Base-by-base conservation (phyloP, 2,113 vertebrate species). In the Campylomormyrus tamandua region DNA sequence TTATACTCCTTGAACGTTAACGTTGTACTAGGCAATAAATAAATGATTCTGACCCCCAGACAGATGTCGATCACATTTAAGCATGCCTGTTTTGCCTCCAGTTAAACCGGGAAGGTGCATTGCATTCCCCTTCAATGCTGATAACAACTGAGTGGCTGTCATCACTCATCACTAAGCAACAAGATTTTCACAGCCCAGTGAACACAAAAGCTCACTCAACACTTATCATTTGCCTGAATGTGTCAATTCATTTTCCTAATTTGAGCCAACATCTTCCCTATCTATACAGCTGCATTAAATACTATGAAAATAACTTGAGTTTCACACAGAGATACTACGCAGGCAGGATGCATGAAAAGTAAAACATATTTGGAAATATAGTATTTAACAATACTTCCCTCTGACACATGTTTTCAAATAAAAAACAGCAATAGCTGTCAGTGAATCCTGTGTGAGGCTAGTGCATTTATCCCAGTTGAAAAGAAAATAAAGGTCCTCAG, bases 91-190 rank as follows among this genome's bases (percentile, higher is more conserved):
- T 87, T 35, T 35, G 27, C 9, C 31, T 87, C 15, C 48, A 53
- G 46, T 53, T 87, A 53, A 53, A 52, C 27, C 85, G 7, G 85
- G 56, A 31, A 11, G 48, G 49, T 53, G 50, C 48, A 49, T 21
- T 27, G 13, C 48, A 49, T 21, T 27, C 77, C 19, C 48, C n/a
- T 56, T 35, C 50, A 56, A 87, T 17, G 85, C 15, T 39, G 50
- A 87, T n/a, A 17, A 35, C 85, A 53, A 24, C 50, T 17, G 24
- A 50, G 5, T 50, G 46, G 21, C 11, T 50, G 83, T 50, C 3
- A 50, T 27, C 49, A 50, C n/a, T 86, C 48, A 86, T 86, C n/a
- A 19, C 84, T 86, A 86, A 52, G 84, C 84, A 86, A 86, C 49
- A 86, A 86, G 49, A 86, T 86, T 21, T 84, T 53, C 53, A 53